These are phyloP conservation scores for Myotis yumanensis DNA, from an alignment of 2,113 vertebrate species.

Conservation along the genomic window DNA sequence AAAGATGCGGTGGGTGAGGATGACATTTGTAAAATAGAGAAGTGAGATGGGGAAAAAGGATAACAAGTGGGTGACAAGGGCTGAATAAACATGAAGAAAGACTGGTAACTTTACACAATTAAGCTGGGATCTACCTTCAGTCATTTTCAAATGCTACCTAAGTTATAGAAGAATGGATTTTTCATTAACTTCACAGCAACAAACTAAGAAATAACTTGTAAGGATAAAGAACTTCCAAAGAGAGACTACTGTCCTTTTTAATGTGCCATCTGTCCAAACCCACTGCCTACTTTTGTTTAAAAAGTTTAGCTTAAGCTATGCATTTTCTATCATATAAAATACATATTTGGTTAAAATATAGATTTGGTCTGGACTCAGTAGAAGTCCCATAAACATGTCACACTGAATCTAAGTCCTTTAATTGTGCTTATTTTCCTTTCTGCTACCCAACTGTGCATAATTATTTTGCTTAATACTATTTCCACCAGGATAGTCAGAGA, in stretches of 20 bases:
- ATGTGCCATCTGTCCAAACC: neutral
- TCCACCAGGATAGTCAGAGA: neutral
- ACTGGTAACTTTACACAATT: neutral
- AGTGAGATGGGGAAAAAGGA: neutral
- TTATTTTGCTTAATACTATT: neutral
- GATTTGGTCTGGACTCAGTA: neutral
- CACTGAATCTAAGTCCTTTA: constrained; percentile 1
- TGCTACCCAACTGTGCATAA: neutral
- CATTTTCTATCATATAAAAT: constrained; percentile 33
- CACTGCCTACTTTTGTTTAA: neutral
- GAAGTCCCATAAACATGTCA: neutral
- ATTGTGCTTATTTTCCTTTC: constrained; percentile 26
- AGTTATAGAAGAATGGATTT: neutral
- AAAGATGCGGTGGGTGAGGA: constrained; percentile 37
- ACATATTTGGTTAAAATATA: neutral
- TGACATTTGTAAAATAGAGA: constrained; percentile 55
- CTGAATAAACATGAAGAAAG: neutral
- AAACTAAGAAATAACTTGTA: constrained; percentile 16
- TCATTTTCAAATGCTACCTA: neutral
- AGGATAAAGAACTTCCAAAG: constrained; percentile 6
- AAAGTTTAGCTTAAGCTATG: neutral
- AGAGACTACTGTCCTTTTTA: neutral
- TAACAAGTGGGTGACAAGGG: neutral
- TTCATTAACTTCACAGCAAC: constrained; percentile 18
- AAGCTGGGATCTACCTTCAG: neutral